Percentiles rank a stretch among this genome's conserved stretches.
phyloP scores from a whole-genome alignment of 2,113 vertebrate genomes.

The Melanocharis versteri region DNA sequence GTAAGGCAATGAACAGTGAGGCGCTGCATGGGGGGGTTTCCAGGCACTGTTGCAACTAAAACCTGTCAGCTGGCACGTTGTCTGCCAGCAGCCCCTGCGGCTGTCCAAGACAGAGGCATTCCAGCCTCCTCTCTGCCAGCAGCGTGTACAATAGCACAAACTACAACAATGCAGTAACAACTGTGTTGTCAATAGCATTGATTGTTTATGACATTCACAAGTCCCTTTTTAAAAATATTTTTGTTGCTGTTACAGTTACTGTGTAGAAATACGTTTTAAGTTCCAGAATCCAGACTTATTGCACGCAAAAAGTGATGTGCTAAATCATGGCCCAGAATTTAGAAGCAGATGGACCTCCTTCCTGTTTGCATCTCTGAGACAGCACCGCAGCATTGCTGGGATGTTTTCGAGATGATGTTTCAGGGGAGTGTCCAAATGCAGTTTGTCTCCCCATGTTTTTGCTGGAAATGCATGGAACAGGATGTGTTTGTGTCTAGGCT shows the following conservation, averaged over 20 bases:
- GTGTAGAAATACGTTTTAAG: background rate
- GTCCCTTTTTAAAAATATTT: background rate
- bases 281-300: background rate
- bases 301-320: background rate
- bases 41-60: rapidly evolving
- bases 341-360: background rate
- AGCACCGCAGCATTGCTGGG: background rate
- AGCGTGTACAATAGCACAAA: background rate
- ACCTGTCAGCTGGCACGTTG: rapidly evolving
- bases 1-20: background rate
- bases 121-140: background rate
- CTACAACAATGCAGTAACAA: background rate
- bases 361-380: background rate
- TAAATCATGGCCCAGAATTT: background rate
- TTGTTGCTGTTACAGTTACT: background rate
- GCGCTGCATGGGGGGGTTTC: rapidly evolving
- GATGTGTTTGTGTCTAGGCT: background rate
- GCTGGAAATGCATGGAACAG: background rate
- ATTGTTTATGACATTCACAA: slow-evolving; percentile 17
- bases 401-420: background rate
- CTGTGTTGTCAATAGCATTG: background rate
- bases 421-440: rapidly evolving
- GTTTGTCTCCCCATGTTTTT: background rate
- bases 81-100: rapidly evolving
- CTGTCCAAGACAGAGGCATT: background rate